Conservation (phyloP, 2,888 invertebrate species). For the Helicoverpa assulta region DNA sequence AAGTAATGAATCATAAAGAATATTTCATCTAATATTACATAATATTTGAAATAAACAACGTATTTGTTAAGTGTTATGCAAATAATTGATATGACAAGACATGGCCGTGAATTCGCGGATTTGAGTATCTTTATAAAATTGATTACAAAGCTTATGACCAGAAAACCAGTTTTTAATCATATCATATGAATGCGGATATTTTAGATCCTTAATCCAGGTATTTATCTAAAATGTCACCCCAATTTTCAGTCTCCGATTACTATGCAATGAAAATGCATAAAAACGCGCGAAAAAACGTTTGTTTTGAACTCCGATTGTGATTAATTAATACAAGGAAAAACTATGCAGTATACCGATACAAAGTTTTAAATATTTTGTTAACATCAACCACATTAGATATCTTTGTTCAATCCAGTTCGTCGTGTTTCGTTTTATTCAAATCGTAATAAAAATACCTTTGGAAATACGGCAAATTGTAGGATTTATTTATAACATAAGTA, state of each 20-base stretch:
- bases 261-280: not conserved
- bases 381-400: not conserved
- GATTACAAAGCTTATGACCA: constrained; percentile 31
- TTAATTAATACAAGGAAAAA: not conserved
- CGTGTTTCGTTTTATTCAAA: no score
- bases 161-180: constrained; percentile 61
- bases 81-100: constrained; percentile 37
- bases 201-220: constrained; percentile 29
- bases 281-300: not conserved
- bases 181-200: constrained; percentile 42
- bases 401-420: not conserved
- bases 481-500: no score
- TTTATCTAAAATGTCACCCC: constrained; percentile 15
- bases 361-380: not conserved
- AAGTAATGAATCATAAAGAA: no score
- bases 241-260: not conserved
- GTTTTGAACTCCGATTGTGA: not conserved
- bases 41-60: constrained; percentile 9
- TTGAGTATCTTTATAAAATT: constrained; percentile 51
- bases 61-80: constrained; percentile 37
- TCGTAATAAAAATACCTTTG: no score
- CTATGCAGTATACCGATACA: not conserved
- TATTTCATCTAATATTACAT: not conserved
- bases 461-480: no score
- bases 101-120: constrained; percentile 61